Evolutionary conservation across 2,797 vertebrate genomes (phyloP).

Genomic region (Vespertilio murinus): DNA sequence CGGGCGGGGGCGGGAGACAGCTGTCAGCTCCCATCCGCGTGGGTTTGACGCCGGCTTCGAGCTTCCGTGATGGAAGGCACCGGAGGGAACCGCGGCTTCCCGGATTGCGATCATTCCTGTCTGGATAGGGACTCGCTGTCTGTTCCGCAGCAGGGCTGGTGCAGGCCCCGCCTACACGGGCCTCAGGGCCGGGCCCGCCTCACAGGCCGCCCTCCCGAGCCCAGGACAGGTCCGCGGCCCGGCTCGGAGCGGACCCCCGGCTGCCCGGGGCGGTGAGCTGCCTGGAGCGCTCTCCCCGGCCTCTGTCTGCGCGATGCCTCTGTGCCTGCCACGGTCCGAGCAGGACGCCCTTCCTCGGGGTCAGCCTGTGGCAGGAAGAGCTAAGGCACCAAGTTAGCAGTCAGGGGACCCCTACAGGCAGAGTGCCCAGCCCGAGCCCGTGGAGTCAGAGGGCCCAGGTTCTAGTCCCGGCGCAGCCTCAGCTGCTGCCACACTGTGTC

Average conservation of each 20-base stretch:
- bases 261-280: neutral
- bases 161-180: conserved; percentile 6
- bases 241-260: neutral
- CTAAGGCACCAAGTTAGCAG: neutral
- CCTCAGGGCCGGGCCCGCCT: neutral
- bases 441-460: neutral
- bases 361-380: neutral
- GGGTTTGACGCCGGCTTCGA: conserved; percentile 60
- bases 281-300: neutral
- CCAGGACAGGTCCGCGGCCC: neutral
- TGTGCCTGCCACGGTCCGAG: neutral
- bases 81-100: conserved; percentile 1
- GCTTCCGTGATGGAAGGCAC: conserved; percentile 54
- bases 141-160: conserved; percentile 54
- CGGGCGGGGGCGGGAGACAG: neutral
- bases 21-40: conserved; percentile 68
- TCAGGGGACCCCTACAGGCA: neutral
- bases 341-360: neutral
- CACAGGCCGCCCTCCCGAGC: neutral
- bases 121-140: conserved; percentile 62
- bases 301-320: neutral
- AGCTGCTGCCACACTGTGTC: neutral
- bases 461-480: neutral
- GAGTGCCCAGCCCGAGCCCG: neutral
- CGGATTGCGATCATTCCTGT: conserved; percentile 4